Evolutionary conservation across 2,113 vertebrate species (phyloP).

Genomic region (Poecilia latipinna): DNA sequence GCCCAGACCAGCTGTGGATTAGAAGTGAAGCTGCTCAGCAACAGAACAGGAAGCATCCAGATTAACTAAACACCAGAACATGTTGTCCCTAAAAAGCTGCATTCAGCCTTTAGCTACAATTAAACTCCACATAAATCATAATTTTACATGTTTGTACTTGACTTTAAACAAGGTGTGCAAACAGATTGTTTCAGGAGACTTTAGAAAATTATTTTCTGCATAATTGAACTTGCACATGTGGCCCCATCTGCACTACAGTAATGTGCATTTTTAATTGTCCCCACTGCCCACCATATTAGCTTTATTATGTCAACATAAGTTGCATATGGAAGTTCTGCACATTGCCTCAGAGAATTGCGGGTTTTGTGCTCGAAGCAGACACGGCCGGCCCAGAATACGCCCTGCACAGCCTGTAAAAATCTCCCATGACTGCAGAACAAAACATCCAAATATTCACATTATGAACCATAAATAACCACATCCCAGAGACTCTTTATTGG

Average conservation of each 20-base stretch:
- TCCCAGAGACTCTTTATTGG: no score
- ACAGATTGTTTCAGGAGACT: conserved; percentile 4
- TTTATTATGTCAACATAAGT: conserved; percentile 16
- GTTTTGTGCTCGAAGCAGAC: no score
- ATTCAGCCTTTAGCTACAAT: conserved; percentile 5
- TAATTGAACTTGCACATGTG: conserved; percentile 25
- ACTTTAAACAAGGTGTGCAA: conserved; percentile 20
- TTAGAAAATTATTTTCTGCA: conserved; percentile 21
- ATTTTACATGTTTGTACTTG: conserved; percentile 2
- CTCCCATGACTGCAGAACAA: neutral
- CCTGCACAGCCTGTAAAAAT: neutral
- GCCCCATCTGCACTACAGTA: conserved; percentile 17
- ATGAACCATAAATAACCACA: no score
- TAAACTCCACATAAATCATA: conserved; percentile 11
- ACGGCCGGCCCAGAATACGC: no score
- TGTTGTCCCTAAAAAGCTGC: neutral
- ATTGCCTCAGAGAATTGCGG: neutral
- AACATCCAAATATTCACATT: no score
- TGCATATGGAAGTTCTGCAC: conserved; percentile 1
- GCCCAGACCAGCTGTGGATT: neutral
- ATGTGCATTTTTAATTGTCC: conserved; percentile 11
- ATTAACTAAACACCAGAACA: no score
- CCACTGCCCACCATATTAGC: neutral
- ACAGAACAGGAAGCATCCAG: neutral
- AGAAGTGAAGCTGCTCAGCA: neutral